Conservation (phyloP, 2,888 invertebrate species). For the Drosophila acutilabella region DNA sequence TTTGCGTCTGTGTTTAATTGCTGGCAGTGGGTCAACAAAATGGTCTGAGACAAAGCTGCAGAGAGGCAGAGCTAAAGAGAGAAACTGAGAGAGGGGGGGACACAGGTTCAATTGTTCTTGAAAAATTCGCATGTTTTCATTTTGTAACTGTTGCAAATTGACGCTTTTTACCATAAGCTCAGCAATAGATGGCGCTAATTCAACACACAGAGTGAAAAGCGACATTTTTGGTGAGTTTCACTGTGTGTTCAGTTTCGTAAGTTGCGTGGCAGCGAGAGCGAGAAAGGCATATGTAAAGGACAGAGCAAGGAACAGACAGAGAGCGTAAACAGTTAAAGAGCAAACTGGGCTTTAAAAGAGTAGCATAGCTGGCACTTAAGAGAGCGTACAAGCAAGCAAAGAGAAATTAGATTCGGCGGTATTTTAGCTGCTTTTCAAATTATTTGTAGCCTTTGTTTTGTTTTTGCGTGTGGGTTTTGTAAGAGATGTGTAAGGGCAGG, state of each 20-base stretch:
- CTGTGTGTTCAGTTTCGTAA: constrained; percentile 17
- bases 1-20: constrained; percentile 58
- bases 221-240: constrained; percentile 4
- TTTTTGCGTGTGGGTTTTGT: background rate
- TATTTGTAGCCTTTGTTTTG: constrained; percentile 9
- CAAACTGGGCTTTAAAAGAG: background rate
- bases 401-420: background rate
- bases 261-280: background rate
- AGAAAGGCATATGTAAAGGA: background rate
- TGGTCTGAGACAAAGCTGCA: constrained; percentile 18
- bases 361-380: background rate
- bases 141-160: constrained; percentile 24
- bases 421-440: background rate
- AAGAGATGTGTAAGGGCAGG: background rate
- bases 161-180: constrained; percentile 1
- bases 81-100: background rate
- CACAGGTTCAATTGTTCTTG: constrained; percentile 13
- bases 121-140: constrained; percentile 6
- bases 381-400: background rate
- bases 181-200: constrained; percentile 18
- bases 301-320: background rate
- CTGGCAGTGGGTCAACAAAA: constrained; percentile 54
- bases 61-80: background rate
- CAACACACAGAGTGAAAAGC: background rate
- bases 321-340: background rate